Base-by-base conservation (phyloP, 2,113 vertebrate genomes). In the Machaerirhynchus nigripectus region DNA sequence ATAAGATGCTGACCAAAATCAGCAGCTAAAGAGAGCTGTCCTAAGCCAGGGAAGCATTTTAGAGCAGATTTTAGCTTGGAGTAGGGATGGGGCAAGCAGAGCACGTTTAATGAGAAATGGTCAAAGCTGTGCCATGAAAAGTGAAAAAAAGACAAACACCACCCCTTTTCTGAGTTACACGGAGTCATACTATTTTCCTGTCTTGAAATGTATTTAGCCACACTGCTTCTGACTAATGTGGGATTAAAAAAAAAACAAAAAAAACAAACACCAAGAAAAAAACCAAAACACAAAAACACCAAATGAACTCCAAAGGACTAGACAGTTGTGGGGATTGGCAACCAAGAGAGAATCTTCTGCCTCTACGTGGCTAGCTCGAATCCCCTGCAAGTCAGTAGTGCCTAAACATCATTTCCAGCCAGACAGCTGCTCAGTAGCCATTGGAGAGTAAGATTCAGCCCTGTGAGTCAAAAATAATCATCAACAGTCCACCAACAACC, bases 1-100 rank as follows among this genome's bases (percentile, higher is more conserved):
- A 99, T 96, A 99, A 99, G 98, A 99, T 99, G 99, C 98, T 99
- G 39, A 99, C 99, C 93, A 99, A 99, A 97, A 99, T 99, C 97
- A 99, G 99, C 98, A 99, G 99, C 97, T 99, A 99, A 97, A 79
- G 96, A 73, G 23, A 55, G 59, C 52, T 57, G 21, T 50, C 13
- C 49, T 31, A 19, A 57, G 53, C 64, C 64, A 50, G 42, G 44
- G 84, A n/a, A 39, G 64, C 2, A 7, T 91, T 88, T 57, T 53
- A 84, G 69, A 73, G 47, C 5, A 28, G 12, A 6, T 70, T 60
- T 68, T 60, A 61, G 75, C 74, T 84, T 75, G 86, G 94, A 91
- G 84, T 26, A 59, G 64, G 64, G 74, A 40, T 0, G 15, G 88
- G 37, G 81, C 56, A 13, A 77, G 63, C 85, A 78, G 81, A 89